These are phyloP conservation scores for Archilochus colubris DNA, from an alignment of 2,113 vertebrate genomes.

Conservation along the genomic window DNA sequence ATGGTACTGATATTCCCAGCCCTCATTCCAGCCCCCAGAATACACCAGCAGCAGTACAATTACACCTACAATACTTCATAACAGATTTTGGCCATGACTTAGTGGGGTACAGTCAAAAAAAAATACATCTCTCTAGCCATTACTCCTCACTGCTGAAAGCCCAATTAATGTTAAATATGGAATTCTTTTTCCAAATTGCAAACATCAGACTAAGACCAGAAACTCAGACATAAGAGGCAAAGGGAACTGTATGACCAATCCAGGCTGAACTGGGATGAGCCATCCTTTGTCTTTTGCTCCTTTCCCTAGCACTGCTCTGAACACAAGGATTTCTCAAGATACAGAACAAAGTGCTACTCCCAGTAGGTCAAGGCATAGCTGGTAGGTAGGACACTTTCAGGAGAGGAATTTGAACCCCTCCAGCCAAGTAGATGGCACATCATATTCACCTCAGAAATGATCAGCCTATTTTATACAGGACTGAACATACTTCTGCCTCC, in stretches of 20 bases:
- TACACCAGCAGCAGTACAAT: background rate
- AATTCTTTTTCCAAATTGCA: background rate
- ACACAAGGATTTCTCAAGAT: background rate
- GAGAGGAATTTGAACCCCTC: background rate
- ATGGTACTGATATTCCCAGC: background rate
- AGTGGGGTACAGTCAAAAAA: background rate
- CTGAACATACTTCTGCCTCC: background rate
- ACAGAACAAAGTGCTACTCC: background rate
- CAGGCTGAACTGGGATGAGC: background rate
- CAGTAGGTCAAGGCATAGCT: background rate
- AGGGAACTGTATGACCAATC: background rate
- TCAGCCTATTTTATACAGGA: background rate
- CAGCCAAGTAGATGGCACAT: background rate
- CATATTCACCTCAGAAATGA: background rate
- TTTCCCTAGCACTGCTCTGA: background rate
- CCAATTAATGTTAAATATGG: background rate
- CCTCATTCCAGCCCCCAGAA: background rate
- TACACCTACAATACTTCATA: background rate
- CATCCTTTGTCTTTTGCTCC: background rate
- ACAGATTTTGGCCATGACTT: background rate
- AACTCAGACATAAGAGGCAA: background rate
- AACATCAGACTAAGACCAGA: background rate
- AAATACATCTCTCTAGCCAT: background rate
- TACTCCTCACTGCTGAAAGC: background rate
- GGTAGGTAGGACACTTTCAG: background rate